These are phyloP conservation scores for Pocillopora verrucosa DNA, from an alignment of 64 coral and sea anemone species.

Conservation along the genomic window DNA sequence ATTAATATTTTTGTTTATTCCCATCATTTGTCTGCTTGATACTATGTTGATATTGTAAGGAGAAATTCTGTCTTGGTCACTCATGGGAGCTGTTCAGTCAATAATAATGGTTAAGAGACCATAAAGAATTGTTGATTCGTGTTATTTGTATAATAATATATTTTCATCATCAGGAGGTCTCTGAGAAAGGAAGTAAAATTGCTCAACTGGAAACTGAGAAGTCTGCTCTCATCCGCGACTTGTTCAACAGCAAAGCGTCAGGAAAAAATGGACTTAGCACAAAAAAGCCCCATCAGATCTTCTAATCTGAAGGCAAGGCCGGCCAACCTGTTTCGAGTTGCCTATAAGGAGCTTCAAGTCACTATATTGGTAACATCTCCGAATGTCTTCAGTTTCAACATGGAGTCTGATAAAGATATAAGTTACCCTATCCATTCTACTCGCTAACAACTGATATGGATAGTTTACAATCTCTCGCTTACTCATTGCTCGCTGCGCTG, in stretches of 20 bases:
- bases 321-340: neutral
- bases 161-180: slow-evolving; percentile 55
- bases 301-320: neutral
- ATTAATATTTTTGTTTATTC: no score
- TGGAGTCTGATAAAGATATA: no score
- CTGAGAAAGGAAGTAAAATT: slow-evolving; percentile 70
- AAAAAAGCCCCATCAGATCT: slow-evolving; percentile 14
- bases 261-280: slow-evolving; percentile 30
- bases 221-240: slow-evolving; percentile 75
- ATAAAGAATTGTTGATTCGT: neutral
- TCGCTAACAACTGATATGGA: no score
- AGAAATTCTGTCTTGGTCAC: no score
- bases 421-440: no score
- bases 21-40: no score
- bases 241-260: slow-evolving; percentile 66
- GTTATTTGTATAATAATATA: neutral
- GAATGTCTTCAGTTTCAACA: no score
- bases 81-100: no score
- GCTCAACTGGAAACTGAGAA: slow-evolving; percentile 83
- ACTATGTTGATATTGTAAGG: no score
- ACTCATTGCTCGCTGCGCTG: no score
- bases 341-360: neutral
- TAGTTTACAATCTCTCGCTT: no score
- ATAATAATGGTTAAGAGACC: neutral
- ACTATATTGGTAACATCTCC: no score